phyloP scores from a whole-genome alignment of 2,888 invertebrate species.

The Rugalucina vietnamica region DNA sequence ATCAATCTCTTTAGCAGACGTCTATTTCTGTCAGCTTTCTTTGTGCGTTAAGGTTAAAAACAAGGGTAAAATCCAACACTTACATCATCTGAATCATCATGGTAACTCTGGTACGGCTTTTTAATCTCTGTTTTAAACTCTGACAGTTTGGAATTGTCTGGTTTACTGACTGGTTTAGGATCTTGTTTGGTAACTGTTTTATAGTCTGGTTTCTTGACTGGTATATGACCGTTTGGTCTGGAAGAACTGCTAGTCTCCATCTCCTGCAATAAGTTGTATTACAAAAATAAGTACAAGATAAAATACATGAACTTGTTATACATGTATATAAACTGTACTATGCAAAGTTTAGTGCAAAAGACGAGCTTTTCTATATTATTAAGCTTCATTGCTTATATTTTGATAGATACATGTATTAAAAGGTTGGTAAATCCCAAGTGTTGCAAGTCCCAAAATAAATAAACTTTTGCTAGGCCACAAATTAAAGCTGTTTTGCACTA shows the following conservation, averaged over 20 bases:
- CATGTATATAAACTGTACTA: too few relatives aligned
- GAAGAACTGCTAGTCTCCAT: constrained; percentile 36
- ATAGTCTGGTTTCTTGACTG: background rate
- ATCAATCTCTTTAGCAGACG: background rate
- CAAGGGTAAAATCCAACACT: constrained; percentile 47
- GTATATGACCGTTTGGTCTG: constrained; percentile 44
- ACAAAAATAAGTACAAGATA: background rate
- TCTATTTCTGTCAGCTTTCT: background rate
- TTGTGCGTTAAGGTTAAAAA: background rate
- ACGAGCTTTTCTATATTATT: too few relatives aligned
- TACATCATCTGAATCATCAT: constrained; percentile 81
- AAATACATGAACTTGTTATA: too few relatives aligned
- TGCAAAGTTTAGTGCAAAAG: too few relatives aligned
- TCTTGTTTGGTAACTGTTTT: background rate
- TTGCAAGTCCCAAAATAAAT: too few relatives aligned
- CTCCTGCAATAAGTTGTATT: constrained; percentile 34
- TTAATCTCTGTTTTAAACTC: background rate
- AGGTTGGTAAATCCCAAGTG: too few relatives aligned
- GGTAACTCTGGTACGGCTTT: constrained; percentile 68
- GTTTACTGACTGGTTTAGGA: background rate
- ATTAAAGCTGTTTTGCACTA: too few relatives aligned
- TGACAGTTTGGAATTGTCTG: too few relatives aligned
- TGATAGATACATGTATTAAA: too few relatives aligned
- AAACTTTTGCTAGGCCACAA: too few relatives aligned
- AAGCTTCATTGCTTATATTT: too few relatives aligned